Percentiles rank a stretch among this genome's conserved stretches.
Evolutionary conservation across 2,113 vertebrate genomes (phyloP).

Genomic region (Chionis minor): DNA sequence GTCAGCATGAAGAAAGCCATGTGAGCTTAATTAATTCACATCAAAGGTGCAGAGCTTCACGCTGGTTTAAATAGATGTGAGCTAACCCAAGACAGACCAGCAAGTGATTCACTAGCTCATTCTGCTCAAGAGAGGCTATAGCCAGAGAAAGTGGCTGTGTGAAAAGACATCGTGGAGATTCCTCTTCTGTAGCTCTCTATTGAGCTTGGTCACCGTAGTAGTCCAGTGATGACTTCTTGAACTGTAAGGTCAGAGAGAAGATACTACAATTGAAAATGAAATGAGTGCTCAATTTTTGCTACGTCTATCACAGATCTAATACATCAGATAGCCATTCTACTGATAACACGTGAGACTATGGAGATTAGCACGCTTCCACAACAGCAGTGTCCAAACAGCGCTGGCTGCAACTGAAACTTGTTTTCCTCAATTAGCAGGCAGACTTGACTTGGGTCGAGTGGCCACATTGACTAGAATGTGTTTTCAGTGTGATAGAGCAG

Average conservation of each 20-base stretch:
- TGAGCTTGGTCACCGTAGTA: not conserved
- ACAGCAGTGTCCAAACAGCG: not conserved
- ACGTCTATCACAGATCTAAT: not conserved
- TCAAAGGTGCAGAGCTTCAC: slow-evolving; percentile 60
- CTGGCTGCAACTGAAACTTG: slow-evolving; percentile 7
- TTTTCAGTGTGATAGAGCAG: not conserved
- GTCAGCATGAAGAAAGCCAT: slow-evolving; percentile 8
- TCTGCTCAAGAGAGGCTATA: not conserved
- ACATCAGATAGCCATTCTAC: not conserved
- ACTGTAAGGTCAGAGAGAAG: not conserved
- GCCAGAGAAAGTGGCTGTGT: not conserved
- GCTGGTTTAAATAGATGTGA: slow-evolving; percentile 57
- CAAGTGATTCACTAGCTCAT: not conserved
- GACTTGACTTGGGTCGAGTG: not conserved
- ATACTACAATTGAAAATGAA: not conserved
- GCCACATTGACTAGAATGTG: not conserved
- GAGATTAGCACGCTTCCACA: not conserved
- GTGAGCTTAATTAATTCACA: slow-evolving; percentile 71
- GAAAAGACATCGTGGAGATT: not conserved
- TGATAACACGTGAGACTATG: not conserved
- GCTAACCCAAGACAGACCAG: slow-evolving; percentile 39
- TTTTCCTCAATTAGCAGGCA: not conserved
- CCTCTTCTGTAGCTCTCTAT: not conserved
- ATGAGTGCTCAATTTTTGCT: not conserved
- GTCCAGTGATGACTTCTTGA: not conserved